These are phyloP conservation scores for Drosophila sucinea DNA, from an alignment of 1,140 invertebrate species.

Conservation along the genomic window DNA sequence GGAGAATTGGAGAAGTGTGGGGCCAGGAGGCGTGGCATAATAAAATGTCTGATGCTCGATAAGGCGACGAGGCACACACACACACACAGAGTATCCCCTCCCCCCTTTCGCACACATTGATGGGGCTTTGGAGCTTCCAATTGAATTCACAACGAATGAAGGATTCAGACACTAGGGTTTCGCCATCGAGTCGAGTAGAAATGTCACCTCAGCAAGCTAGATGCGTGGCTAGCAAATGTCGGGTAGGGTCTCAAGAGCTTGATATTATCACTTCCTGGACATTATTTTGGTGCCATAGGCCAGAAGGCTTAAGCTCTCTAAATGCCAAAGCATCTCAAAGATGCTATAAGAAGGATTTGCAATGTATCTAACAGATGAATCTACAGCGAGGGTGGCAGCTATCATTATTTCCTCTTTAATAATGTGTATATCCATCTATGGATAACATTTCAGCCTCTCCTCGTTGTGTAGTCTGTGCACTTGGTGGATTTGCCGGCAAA, in stretches of 20 bases:
- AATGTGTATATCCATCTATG: no score
- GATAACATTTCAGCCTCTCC: background rate
- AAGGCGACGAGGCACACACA: conserved; percentile 42
- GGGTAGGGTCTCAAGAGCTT: conserved; percentile 53
- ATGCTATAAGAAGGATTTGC: conserved; percentile 33
- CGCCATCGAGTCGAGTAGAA: background rate
- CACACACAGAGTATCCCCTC: no score
- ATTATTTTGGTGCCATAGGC: conserved; percentile 76
- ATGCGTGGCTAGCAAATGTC: conserved; percentile 17
- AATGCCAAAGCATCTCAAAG: conserved; percentile 51
- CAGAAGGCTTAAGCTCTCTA: conserved; percentile 65
- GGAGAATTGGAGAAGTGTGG: background rate
- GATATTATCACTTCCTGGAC: conserved; percentile 80
- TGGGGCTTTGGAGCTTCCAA: conserved; percentile 63
- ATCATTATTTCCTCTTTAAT: no score
- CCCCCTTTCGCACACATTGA: conserved; percentile 20
- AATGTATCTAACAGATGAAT: conserved; percentile 38
- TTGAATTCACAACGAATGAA: conserved; percentile 62
- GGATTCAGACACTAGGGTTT: conserved; percentile 14
- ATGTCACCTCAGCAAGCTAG: conserved; percentile 2
- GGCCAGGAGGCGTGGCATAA: conserved; percentile 45
- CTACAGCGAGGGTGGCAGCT: conserved; percentile 1
- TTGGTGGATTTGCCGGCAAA: conserved; percentile 37
- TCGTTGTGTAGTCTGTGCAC: conserved; percentile 36
- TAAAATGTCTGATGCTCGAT: conserved; percentile 74